Percentiles rank a stretch among this genome's conserved stretches.
Evolutionary conservation across 2,113 vertebrate genomes (phyloP).

Genomic region (Donacobius atricapilla): DNA sequence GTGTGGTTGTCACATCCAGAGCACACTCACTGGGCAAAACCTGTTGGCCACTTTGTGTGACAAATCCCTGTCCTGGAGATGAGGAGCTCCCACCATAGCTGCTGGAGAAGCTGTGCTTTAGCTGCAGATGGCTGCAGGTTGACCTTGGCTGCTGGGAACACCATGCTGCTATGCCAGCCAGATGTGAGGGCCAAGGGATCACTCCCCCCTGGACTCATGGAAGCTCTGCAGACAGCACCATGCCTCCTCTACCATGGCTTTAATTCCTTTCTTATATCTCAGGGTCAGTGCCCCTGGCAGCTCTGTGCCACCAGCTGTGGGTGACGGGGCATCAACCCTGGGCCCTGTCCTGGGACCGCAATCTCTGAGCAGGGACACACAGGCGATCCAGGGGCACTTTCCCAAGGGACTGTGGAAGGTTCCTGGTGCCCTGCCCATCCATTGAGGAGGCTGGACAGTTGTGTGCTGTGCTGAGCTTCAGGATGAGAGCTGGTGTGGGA

Average conservation of each 20-base stretch:
- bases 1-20: neutral
- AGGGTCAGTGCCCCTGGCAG: fast-evolving
- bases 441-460: neutral
- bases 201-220: neutral
- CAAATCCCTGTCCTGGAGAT: neutral
- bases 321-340: neutral
- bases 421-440: neutral
- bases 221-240: neutral
- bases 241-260: neutral
- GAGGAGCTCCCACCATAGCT: neutral
- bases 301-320: neutral
- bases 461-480: neutral
- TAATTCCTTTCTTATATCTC: fast-evolving
- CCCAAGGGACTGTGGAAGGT: neutral
- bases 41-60: fast-evolving
- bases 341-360: neutral
- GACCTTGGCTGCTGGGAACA: neutral
- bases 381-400: neutral
- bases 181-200: neutral
- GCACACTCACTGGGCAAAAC: neutral
- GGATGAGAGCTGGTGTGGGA: neutral
- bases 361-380: neutral
- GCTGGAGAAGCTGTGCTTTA: neutral
- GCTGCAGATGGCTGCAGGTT: neutral
- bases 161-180: neutral